Conservation (phyloP, 1,140 invertebrate species). For the Mactra quadrangularis region DNA sequence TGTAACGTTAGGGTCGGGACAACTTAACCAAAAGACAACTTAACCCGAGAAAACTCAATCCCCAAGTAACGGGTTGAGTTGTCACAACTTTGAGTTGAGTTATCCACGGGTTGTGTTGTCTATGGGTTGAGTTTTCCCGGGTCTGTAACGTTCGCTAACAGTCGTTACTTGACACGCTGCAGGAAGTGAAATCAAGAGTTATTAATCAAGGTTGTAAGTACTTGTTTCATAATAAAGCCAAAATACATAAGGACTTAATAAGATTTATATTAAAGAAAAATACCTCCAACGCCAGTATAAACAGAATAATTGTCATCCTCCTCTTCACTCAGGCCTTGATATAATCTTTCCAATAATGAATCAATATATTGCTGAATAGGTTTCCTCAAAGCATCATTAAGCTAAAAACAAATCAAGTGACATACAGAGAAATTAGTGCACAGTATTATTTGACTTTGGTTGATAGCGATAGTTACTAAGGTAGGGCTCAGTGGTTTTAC, state of each 20-base stretch:
- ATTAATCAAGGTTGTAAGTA: background rate
- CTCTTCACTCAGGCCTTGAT: constrained; percentile 54
- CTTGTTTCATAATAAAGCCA: background rate
- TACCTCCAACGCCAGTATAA: constrained; percentile 67
- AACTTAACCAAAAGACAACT: too few species aligned
- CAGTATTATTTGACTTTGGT: background rate
- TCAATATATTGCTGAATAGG: constrained; percentile 38
- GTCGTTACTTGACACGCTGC: background rate
- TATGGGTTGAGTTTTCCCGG: too few species aligned
- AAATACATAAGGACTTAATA: too few species aligned
- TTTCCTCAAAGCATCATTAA: constrained; percentile 15
- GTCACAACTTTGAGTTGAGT: too few species aligned
- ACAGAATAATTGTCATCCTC: constrained; percentile 59
- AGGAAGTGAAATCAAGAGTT: background rate
- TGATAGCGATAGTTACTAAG: background rate
- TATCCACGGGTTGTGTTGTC: too few species aligned
- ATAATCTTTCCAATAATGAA: constrained; percentile 55
- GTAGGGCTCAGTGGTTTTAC: too few species aligned
- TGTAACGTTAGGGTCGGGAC: too few species aligned
- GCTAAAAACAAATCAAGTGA: constrained; percentile 6
- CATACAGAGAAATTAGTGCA: background rate
- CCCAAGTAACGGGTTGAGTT: too few species aligned
- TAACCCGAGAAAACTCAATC: too few species aligned
- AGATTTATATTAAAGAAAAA: background rate
- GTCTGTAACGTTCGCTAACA: too few species aligned